Evolutionary conservation across 2,888 invertebrate species (phyloP).

Genomic region (Drosophila pullipes): DNA sequence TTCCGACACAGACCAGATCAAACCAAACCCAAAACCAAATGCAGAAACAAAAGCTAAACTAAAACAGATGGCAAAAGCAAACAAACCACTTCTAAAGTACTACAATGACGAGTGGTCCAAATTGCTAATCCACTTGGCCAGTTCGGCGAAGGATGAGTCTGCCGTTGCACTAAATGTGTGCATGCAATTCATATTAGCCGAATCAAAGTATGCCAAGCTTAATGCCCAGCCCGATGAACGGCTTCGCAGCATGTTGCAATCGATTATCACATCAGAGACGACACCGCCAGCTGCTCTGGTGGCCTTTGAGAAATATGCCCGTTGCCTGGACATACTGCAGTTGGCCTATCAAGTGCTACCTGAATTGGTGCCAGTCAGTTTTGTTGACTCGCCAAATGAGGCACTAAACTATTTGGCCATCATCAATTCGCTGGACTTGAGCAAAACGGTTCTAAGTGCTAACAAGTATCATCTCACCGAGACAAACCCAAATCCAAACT

Average conservation of each 20-base stretch:
- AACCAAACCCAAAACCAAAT: neutral
- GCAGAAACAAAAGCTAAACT: slow-evolving; percentile 1
- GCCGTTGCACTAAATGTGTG: slow-evolving; percentile 90
- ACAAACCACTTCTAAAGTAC: slow-evolving; percentile 84
- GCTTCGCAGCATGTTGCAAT: slow-evolving; percentile 89
- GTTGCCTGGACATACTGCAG: slow-evolving; percentile 91
- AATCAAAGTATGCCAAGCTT: slow-evolving; percentile 88
- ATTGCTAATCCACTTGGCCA: slow-evolving; percentile 83
- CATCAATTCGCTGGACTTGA: slow-evolving; percentile 87
- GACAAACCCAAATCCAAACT: slow-evolving; percentile 4
- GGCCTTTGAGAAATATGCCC: slow-evolving; percentile 91
- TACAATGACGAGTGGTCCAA: slow-evolving; percentile 89
- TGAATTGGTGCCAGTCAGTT: slow-evolving; percentile 86
- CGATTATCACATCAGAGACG: slow-evolving; percentile 88
- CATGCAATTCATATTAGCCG: slow-evolving; percentile 90
- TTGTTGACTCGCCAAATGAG: slow-evolving; percentile 87
- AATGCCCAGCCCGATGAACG: slow-evolving; percentile 87
- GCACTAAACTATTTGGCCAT: slow-evolving; percentile 88
- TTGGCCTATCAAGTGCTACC: slow-evolving; percentile 89
- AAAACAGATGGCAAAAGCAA: neutral
- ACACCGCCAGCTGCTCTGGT: slow-evolving; percentile 88
- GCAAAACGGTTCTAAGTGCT: slow-evolving; percentile 72
- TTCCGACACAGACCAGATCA: neutral
- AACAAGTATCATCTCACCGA: slow-evolving; percentile 78
- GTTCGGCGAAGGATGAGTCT: slow-evolving; percentile 70